These are phyloP conservation scores for Petrolisthes cinctipes DNA, from an alignment of 2,888 invertebrate genomes.

Conservation along the genomic window DNA sequence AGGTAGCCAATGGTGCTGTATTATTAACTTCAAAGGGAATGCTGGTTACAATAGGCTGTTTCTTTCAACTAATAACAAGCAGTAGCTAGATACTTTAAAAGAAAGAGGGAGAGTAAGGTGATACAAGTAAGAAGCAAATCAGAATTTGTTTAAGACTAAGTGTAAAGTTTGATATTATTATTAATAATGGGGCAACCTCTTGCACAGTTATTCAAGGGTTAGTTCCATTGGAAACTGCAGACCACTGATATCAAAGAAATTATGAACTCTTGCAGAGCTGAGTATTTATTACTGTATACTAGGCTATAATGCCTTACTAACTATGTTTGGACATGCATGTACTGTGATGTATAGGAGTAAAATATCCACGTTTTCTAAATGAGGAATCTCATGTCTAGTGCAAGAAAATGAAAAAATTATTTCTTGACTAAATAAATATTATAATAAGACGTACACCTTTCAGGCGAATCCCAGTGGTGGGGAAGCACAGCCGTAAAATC, in stretches of 20 bases:
- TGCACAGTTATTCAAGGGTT: no score
- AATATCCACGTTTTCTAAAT: background rate
- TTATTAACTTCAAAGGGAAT: background rate
- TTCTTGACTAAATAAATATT: no score
- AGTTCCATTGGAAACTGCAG: no score
- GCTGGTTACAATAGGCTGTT: background rate
- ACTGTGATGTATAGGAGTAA: no score
- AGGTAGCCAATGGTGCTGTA: conserved; percentile 73
- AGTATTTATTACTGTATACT: no score
- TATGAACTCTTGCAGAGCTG: no score
- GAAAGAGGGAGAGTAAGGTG: background rate
- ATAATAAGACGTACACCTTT: background rate
- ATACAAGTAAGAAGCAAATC: background rate
- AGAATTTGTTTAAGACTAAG: background rate
- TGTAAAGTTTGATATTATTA: background rate
- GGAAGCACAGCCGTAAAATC: conserved; percentile 88
- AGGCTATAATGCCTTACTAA: no score
- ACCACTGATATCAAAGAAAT: no score
- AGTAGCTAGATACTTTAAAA: background rate
- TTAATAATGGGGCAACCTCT: no score
- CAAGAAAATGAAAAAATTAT: background rate
- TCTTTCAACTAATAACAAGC: background rate
- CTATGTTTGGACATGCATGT: no score
- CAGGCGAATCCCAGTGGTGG: conserved; percentile 75
- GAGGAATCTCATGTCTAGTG: background rate